Evolutionary conservation across 1,140 invertebrate species (phyloP).

Genomic region (Pantala flavescens): DNA sequence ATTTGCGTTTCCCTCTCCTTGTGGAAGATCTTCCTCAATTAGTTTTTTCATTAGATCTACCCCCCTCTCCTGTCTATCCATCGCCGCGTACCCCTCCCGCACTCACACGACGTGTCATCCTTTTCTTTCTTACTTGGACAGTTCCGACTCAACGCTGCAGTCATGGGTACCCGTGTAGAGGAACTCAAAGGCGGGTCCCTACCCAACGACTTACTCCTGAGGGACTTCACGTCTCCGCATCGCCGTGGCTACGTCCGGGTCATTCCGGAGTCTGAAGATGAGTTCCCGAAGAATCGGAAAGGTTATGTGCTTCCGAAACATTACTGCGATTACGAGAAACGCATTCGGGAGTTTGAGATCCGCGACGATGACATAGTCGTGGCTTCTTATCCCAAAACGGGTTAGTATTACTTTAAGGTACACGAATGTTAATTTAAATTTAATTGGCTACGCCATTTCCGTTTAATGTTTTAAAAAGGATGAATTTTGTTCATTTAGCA

Average conservation of each 20-base stretch:
- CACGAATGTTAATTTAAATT: too few species aligned
- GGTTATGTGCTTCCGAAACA: slow-evolving; percentile 29
- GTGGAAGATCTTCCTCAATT: too few species aligned
- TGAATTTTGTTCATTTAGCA: too few species aligned
- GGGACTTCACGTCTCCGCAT: slow-evolving; percentile 28
- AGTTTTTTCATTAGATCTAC: too few species aligned
- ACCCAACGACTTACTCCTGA: slow-evolving; percentile 18
- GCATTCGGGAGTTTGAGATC: slow-evolving; percentile 35
- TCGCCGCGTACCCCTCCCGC: too few species aligned
- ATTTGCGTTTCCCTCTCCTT: too few species aligned
- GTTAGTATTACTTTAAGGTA: slow-evolving; percentile 16
- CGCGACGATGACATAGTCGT: slow-evolving; percentile 38
- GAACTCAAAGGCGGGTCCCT: not conserved
- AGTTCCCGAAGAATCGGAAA: not conserved
- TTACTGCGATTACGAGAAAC: slow-evolving; percentile 30
- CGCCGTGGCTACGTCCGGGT: slow-evolving; percentile 21
- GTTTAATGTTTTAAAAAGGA: too few species aligned
- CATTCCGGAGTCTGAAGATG: not conserved
- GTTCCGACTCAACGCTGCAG: too few species aligned
- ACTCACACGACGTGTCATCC: too few species aligned
- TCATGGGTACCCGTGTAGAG: not conserved
- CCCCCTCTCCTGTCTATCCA: too few species aligned
- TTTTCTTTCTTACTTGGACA: too few species aligned
- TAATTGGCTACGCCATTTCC: too few species aligned
- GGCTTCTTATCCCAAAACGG: slow-evolving; percentile 39